Base-by-base conservation (phyloP, 2,888 invertebrate genomes). In the Oscheius myriophilus region DNA sequence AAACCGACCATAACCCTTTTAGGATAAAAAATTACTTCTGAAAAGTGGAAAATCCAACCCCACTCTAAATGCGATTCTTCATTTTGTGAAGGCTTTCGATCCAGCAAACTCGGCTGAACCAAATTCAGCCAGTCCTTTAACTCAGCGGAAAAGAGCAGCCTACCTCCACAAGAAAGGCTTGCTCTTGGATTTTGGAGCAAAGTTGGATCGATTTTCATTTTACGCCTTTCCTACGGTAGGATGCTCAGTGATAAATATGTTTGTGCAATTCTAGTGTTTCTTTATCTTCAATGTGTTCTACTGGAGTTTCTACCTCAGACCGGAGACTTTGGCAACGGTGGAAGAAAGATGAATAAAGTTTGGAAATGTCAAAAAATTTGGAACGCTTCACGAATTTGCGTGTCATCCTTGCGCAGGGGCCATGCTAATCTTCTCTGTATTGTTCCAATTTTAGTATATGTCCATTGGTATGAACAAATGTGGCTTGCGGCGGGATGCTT, bases 341-440 rank as follows among this genome's bases (percentile, higher is more conserved):
- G 33, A 33, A 33, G 9, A 33, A 6, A 33, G 33, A 33, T 33
- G 33, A 33, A 33, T 33, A 6, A 6, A 33, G 33, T 9, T 33
- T 33, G 33, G 33, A 33, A 33, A 33, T 3, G 11, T 63, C 63
- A 84, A 87, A 86, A 86, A 87, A 87, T 91, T 91, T 91, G 91
- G 91, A 91, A 92, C 92, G 92, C 92, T 92, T 92, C 92, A 92
- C 92, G 92, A 92, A 92, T 92, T 92, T 92, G 92, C 92, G 92
- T 92, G 83, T 83, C 84, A 83, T 83, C 84, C 92, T 92, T 92
- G 92, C 92, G 92, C 92, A 92, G 92, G 92, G 92, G 92, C 92
- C 92, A 92, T 92, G 92, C 92, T 92, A 92, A 92, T 92, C 92
- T 92, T 92, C 92, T 92, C 92, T 92, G 92, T 92, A 92, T 92